Conservation (phyloP, 2,113 vertebrate species). For the Aix galericulata region DNA sequence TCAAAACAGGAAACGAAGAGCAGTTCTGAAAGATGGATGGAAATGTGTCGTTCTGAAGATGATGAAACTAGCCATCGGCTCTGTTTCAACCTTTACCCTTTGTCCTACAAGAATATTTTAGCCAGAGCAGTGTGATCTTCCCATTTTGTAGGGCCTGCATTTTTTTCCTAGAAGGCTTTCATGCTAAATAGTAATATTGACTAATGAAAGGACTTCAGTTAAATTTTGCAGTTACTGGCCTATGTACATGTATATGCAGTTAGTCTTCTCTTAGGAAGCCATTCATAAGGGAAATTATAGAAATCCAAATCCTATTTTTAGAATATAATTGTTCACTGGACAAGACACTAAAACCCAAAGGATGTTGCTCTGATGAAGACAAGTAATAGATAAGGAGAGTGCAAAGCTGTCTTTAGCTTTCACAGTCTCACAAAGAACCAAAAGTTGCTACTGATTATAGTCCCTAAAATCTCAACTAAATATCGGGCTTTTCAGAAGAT, state of each 20-base stretch:
- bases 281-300: background rate
- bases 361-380: background rate
- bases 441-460: background rate
- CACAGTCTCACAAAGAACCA: background rate
- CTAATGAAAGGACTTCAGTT: background rate
- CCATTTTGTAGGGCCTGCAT: background rate
- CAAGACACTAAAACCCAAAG: background rate
- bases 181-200: background rate
- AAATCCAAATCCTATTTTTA: background rate
- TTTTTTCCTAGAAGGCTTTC: background rate
- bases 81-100: background rate
- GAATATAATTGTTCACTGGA: background rate
- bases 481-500: background rate
- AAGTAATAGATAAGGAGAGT: background rate
- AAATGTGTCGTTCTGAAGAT: background rate
- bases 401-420: background rate
- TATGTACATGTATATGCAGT: background rate
- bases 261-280: background rate
- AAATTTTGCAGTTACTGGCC: background rate
- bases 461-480: background rate
- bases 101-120: background rate
- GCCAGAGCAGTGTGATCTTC: background rate
- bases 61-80: background rate
- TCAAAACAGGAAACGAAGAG: background rate
- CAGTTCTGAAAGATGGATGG: background rate